Evolutionary conservation across 2,888 invertebrate species (phyloP).

Genomic region (Macropis europaea): DNA sequence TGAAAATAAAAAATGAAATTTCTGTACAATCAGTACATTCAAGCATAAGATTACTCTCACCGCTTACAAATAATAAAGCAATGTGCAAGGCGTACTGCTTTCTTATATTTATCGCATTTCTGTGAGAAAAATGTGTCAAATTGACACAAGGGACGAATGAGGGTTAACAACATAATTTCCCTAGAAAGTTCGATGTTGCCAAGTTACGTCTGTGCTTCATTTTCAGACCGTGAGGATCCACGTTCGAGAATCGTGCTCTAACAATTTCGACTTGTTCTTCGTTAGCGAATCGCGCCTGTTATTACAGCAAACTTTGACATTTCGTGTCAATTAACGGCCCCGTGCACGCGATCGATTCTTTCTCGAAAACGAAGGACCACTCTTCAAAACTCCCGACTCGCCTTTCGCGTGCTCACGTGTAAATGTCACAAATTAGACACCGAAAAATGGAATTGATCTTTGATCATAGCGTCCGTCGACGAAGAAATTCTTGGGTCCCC

Average conservation of each 20-base stretch:
- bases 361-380: constrained; percentile 25
- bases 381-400: background rate
- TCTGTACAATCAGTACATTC: too few relatives aligned
- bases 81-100: too few relatives aligned
- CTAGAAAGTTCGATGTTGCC: background rate
- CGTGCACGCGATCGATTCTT: constrained; percentile 47
- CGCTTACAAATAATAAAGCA: too few relatives aligned
- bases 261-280: background rate
- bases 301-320: constrained; percentile 35
- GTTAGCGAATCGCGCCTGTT: constrained; percentile 15
- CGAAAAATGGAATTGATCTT: background rate
- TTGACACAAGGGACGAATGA: too few relatives aligned
- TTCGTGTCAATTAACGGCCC: background rate
- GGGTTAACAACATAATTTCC: background rate
- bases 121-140: too few relatives aligned
- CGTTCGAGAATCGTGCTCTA: constrained; percentile 8
- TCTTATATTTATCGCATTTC: too few relatives aligned
- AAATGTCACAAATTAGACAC: constrained; percentile 33
- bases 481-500: background rate
- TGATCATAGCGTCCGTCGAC: background rate
- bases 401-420: constrained; percentile 4
- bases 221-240: background rate
- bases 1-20: too few relatives aligned
- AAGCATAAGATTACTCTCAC: too few relatives aligned
- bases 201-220: too few relatives aligned